Evolutionary conservation across 2,888 invertebrate genomes (phyloP).

Genomic region (Subacronicta megacephala): DNA sequence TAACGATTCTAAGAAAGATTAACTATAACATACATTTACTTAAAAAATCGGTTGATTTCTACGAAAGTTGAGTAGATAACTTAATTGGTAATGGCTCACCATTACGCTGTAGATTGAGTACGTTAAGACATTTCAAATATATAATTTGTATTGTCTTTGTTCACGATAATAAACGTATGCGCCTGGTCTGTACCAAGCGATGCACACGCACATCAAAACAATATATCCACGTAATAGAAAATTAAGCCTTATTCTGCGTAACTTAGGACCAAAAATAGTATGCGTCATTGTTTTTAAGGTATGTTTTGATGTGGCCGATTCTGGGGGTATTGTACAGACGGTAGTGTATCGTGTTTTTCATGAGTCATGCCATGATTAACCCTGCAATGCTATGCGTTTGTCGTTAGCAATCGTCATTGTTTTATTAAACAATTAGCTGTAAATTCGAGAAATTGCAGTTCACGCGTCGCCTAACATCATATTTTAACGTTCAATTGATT

Average conservation of each 20-base stretch:
- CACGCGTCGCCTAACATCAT: neutral
- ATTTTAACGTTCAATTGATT: conserved; percentile 5
- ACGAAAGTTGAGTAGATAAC: no score
- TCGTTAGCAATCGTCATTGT: conserved; percentile 35
- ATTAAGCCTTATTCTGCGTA: neutral
- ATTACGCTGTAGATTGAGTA: no score
- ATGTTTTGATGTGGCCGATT: conserved; percentile 12
- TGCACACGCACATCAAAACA: conserved; percentile 35
- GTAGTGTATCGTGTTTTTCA: conserved; percentile 20
- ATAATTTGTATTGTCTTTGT: conserved; percentile 68
- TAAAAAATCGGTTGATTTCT: no score
- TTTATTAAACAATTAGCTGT: conserved; percentile 32
- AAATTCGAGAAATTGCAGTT: conserved; percentile 20
- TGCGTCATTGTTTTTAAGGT: neutral
- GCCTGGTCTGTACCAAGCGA: conserved; percentile 20
- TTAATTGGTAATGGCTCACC: no score
- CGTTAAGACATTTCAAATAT: no score
- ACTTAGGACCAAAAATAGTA: conserved; percentile 3
- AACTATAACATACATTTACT: no score
- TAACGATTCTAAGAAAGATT: no score
- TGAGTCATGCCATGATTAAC: conserved; percentile 54
- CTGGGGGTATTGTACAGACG: conserved; percentile 9
- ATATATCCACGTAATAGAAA: conserved; percentile 14
- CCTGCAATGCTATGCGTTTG: conserved; percentile 24
- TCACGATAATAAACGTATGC: conserved; percentile 56